These are phyloP conservation scores for Sarcophaga rosellei DNA, from an alignment of 2,888 invertebrate species.

Conservation along the genomic window DNA sequence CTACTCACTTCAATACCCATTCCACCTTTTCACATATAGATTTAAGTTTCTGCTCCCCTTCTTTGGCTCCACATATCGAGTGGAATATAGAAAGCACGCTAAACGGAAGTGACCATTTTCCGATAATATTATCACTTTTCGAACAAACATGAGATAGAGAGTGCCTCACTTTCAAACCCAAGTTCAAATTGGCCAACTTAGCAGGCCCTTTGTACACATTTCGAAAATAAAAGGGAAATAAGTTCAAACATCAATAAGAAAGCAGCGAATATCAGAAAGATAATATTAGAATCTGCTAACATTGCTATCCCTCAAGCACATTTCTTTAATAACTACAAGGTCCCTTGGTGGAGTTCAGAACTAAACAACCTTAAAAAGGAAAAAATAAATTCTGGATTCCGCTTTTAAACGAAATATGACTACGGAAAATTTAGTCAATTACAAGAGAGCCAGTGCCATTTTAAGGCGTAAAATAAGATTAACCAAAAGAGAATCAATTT, in stretches of 20 bases:
- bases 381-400: slow-evolving; percentile 32
- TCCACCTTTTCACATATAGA: too few species aligned
- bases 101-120: slow-evolving; percentile 46
- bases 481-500: neutral
- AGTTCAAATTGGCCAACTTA: slow-evolving; percentile 14
- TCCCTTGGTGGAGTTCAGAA: too few species aligned
- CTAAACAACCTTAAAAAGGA: slow-evolving; percentile 22
- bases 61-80: too few species aligned
- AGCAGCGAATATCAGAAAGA: slow-evolving; percentile 21
- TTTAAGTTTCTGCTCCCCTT: too few species aligned
- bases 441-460: slow-evolving; percentile 12
- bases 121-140: slow-evolving; percentile 32
- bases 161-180: neutral
- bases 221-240: slow-evolving; percentile 17
- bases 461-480: slow-evolving; percentile 12
- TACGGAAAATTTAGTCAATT: slow-evolving; percentile 17
- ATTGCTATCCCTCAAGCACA: too few species aligned
- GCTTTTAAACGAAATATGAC: slow-evolving; percentile 29
- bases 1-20: too few species aligned
- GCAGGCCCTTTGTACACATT: neutral
- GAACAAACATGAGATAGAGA: too few species aligned
- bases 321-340: too few species aligned
- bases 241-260: slow-evolving; percentile 42
- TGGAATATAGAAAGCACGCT: too few species aligned
- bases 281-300: too few species aligned